Conservation (phyloP, 2,888 invertebrate species). For the Aromia moschata region DNA sequence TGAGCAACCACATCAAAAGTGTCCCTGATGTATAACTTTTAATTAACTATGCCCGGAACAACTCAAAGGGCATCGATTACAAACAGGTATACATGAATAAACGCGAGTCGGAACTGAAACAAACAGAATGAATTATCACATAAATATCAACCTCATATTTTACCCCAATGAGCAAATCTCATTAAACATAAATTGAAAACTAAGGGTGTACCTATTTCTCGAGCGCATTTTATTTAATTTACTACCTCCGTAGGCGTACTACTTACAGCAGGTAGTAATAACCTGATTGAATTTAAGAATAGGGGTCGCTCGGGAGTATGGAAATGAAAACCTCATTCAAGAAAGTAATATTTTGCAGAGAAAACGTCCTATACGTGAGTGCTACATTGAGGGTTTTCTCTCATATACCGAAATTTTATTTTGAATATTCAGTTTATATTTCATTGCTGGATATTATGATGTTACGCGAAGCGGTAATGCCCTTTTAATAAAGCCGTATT, state of each 20-base stretch:
- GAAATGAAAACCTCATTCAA: slow-evolving; percentile 24
- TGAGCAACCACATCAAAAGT: too few relatives aligned
- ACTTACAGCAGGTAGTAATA: slow-evolving; percentile 25
- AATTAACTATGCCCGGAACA: too few relatives aligned
- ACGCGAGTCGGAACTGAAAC: too few relatives aligned
- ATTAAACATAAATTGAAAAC: slow-evolving; percentile 11
- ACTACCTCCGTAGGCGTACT: slow-evolving; percentile 16
- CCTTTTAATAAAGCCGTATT: neutral
- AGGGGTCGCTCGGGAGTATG: slow-evolving; percentile 14
- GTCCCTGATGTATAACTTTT: too few relatives aligned
- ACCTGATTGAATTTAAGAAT: slow-evolving; percentile 24
- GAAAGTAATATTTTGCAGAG: slow-evolving; percentile 25
- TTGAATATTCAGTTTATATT: slow-evolving; percentile 17
- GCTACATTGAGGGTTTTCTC: slow-evolving; percentile 10
- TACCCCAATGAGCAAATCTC: neutral
- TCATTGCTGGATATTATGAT: too few relatives aligned
- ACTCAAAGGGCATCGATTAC: too few relatives aligned
- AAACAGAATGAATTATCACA: too few relatives aligned
- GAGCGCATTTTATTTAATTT: slow-evolving; percentile 14
- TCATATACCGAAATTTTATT: slow-evolving; percentile 4
- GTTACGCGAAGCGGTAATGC: too few relatives aligned
- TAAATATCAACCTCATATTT: too few relatives aligned
- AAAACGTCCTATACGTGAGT: slow-evolving; percentile 15
- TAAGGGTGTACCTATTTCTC: neutral
- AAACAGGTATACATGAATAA: too few relatives aligned